Evolutionary conservation across 2,113 vertebrate species (phyloP).

Genomic region (Vimba vimba): DNA sequence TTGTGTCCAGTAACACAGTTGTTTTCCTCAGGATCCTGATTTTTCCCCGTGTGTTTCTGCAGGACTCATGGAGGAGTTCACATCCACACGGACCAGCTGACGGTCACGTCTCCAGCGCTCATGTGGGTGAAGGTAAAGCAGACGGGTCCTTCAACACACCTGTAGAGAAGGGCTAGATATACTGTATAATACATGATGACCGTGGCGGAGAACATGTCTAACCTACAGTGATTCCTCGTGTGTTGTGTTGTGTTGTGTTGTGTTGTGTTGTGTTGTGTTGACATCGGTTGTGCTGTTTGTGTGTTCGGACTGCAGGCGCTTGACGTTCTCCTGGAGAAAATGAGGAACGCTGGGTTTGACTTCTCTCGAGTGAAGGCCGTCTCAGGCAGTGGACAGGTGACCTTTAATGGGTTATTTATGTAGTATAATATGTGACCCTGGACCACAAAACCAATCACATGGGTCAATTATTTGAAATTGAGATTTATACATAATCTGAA

Average conservation of each 20-base stretch:
- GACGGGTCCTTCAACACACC: neutral
- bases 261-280: neutral
- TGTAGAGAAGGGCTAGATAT: too few species aligned
- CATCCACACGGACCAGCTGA: slow-evolving; percentile 82
- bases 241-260: neutral
- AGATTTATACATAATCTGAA: too few species aligned
- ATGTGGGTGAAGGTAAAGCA: slow-evolving; percentile 93
- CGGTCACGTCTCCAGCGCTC: slow-evolving; percentile 91
- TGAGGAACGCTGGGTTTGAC: slow-evolving; percentile 83
- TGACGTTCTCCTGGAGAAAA: slow-evolving; percentile 87
- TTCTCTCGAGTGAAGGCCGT: slow-evolving; percentile 85
- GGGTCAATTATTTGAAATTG: too few species aligned
- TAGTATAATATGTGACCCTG: neutral
- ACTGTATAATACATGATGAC: too few species aligned
- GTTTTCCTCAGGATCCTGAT: too few species aligned
- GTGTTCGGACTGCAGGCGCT: slow-evolving; percentile 79
- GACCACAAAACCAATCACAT: too few species aligned
- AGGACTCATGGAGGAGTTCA: slow-evolving; percentile 92
- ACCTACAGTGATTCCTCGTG: neutral
- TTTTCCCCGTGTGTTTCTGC: neutral
- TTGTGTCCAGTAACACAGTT: too few species aligned
- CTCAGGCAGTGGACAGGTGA: slow-evolving; percentile 94
- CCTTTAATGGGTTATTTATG: neutral
- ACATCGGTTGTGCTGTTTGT: neutral
- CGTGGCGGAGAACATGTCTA: neutral